Percentiles rank a stretch among this genome's conserved stretches.
Conservation (phyloP, 2,888 invertebrate genomes). For the Apamea anceps region DNA sequence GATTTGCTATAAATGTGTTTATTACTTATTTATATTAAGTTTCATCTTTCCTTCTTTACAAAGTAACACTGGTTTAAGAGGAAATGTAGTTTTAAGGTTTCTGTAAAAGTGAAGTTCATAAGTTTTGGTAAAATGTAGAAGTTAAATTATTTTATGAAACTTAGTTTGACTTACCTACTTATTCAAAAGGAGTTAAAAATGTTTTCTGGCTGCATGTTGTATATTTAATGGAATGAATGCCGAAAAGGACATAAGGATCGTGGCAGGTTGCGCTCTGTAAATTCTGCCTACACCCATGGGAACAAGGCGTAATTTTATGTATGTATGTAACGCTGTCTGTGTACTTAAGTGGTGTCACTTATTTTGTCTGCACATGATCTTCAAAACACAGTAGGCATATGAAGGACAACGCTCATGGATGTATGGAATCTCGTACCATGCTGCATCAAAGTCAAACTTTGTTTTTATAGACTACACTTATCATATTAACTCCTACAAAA, state of each 20-base stretch:
- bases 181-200: background rate
- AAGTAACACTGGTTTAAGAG: conserved; percentile 16
- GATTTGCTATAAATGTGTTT: conserved; percentile 9
- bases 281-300: no score
- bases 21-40: conserved; percentile 45
- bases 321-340: no score
- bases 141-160: conserved; percentile 11
- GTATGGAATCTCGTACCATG: no score
- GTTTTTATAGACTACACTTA: no score
- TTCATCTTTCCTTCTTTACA: conserved; percentile 24
- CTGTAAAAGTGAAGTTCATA: conserved; percentile 13
- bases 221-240: background rate
- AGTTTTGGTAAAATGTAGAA: conserved; percentile 7
- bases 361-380: no score
- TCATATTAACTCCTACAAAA: no score
- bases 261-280: no score
- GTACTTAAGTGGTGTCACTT: background rate
- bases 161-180: background rate
- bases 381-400: no score
- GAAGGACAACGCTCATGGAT: no score
- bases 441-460: no score
- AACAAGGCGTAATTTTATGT: no score
- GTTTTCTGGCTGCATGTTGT: background rate
- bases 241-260: no score
- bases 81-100: conserved; percentile 40